Percentiles rank a stretch among this genome's conserved stretches.
phyloP scores from a whole-genome alignment of 2,113 vertebrate species.

The Silurus asotus region DNA sequence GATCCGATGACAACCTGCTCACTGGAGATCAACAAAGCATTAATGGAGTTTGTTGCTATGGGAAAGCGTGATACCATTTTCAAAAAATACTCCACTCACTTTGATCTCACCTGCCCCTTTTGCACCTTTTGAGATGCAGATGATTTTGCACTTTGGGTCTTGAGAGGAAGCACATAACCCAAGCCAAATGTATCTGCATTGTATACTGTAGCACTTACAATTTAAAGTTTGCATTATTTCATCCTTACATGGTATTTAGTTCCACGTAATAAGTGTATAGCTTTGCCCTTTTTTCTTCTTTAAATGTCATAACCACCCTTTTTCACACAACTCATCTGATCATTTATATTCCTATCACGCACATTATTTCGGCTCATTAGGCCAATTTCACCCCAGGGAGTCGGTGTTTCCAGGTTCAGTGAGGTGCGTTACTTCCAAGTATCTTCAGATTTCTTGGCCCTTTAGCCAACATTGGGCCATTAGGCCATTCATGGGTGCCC shows the following conservation, averaged over 20 bases:
- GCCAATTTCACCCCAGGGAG: conserved; percentile 6
- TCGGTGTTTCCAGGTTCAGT: neutral
- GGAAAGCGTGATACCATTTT: neutral
- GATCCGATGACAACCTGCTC: neutral
- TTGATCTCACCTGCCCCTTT: neutral
- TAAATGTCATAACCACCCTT: neutral
- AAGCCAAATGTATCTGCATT: neutral
- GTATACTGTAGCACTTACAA: neutral
- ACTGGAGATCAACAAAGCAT: neutral
- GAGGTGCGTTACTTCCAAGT: neutral
- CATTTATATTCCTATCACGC: neutral
- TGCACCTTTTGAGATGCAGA: neutral
- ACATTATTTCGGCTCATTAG: conserved; percentile 29
- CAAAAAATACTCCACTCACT: neutral
- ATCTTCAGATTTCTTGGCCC: neutral
- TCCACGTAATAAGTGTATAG: neutral
- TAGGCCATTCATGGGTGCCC: neutral
- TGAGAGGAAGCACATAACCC: neutral
- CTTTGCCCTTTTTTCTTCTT: neutral
- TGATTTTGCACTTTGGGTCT: neutral
- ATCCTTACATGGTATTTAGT: neutral
- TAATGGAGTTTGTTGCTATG: neutral
- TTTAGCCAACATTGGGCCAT: conserved; percentile 13
- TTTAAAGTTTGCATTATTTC: neutral
- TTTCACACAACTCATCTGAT: neutral